Evolutionary conservation across 2,888 invertebrate species (phyloP), one percentile per base, ranked within the genome.

Genomic region (Drosophila fulvimacula): DNA sequence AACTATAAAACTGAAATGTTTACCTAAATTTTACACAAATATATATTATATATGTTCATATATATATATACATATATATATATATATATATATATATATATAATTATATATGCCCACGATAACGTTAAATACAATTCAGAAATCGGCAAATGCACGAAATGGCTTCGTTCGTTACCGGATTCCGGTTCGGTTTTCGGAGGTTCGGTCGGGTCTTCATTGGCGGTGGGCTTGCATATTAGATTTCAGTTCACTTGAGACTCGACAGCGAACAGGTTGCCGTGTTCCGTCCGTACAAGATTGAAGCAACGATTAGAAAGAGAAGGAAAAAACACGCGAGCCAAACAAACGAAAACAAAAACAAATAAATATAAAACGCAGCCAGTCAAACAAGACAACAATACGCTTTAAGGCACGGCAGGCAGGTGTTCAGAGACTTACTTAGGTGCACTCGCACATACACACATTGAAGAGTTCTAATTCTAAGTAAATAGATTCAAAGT

Each of bases 181-280:
- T 76, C 66, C 55, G 42, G 42, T 49, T 68, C 64, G 60, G 41
- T 52, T 42, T 65, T 48, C 24, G 61, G 1, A 38, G 46, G 44
- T 71, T 53, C 10, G 49, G 49, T 53, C 63, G 52, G 62, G 52
- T 53, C 81, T 83, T 81, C 89, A 62, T 73, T 70, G 80, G 52
- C 69, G 72, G 65, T 69, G 51, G 69, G 69, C 65, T 66, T 63
- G 71, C 73, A 71, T 69, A 74, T 76, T 77, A 55, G 63, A 69
- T 73, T 90, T 90, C 78, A 90, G 90, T 90, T 90, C 76, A 81
- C 75, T 77, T 82, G 79, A 79, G 78, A 82, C 82, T 75, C 83
- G 81, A 74, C 69, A 80, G 59, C 70, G 79, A 60, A 71, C 73
- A 69, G 82, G 82, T 81, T 83, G 74, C 38, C 41, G 49, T 36